phyloP scores from a whole-genome alignment of 2,797 vertebrate genomes.

The Eupleurogrammus muticus region DNA sequence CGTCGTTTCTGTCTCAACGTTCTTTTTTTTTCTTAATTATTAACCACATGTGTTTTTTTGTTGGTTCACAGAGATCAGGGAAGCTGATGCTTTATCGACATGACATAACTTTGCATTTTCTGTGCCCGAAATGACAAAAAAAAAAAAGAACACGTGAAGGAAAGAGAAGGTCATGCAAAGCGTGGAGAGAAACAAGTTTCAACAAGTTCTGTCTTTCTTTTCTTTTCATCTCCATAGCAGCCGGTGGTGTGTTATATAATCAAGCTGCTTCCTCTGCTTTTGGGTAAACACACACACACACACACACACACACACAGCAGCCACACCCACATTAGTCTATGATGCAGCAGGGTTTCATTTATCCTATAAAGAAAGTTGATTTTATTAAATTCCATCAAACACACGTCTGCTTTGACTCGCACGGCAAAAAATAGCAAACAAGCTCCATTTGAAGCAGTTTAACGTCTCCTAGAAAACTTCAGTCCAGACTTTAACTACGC shows the following conservation, averaged over 20 bases:
- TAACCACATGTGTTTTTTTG: slow-evolving; percentile 5
- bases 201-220: not conserved
- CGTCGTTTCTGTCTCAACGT: not conserved
- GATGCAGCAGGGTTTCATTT: not conserved
- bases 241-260: not conserved
- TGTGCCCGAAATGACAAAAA: not conserved
- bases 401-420: not conserved
- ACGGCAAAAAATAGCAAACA: not conserved
- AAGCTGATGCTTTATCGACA: not conserved
- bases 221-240: not conserved
- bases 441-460: not conserved
- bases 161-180: not conserved
- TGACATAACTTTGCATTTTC: not conserved
- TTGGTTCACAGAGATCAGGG: too few relatives aligned
- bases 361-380: not conserved
- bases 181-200: not conserved
- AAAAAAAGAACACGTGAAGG: not conserved
- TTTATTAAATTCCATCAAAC: not conserved
- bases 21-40: slow-evolving; percentile 1
- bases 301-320: slow-evolving; percentile 1
- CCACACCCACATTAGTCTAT: too few relatives aligned
- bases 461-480: not conserved
- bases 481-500: too few relatives aligned
- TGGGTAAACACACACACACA: slow-evolving; percentile 8
- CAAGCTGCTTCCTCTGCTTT: slow-evolving; percentile 12